Conservation (phyloP, 1,140 invertebrate genomes). For the Batillaria attramentaria region DNA sequence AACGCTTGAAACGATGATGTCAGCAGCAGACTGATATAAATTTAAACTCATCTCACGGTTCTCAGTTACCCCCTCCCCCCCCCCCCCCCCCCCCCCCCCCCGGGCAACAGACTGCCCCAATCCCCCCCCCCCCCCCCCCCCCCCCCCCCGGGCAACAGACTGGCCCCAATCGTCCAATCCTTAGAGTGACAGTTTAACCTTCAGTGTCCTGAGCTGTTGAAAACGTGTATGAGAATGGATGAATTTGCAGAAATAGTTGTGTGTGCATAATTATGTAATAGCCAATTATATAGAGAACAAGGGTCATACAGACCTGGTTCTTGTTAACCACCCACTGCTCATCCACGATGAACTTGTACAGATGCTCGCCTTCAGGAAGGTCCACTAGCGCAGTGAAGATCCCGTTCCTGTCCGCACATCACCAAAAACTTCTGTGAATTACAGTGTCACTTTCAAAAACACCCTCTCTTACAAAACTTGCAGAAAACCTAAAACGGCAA, state of each 20-base stretch:
- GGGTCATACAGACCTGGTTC: constrained; percentile 58
- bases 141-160: too few relatives aligned
- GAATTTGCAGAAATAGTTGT: too few relatives aligned
- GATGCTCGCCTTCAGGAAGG: constrained; percentile 56
- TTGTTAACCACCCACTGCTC: constrained; percentile 59
- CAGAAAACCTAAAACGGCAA: neutral
- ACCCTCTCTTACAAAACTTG: neutral
- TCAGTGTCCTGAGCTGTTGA: too few relatives aligned
- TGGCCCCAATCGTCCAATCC: too few relatives aligned
- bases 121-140: too few relatives aligned
- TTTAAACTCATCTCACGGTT: too few relatives aligned
- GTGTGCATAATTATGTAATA: neutral
- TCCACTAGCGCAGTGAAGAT: constrained; percentile 49
- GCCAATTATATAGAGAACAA: neutral
- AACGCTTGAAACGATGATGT: too few relatives aligned
- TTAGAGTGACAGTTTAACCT: too few relatives aligned
- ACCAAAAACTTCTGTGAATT: neutral
- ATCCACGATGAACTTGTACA: constrained; percentile 61
- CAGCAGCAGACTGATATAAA: too few relatives aligned
- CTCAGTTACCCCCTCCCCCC: too few relatives aligned
- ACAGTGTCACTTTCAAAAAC: neutral
- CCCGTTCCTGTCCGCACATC: constrained; percentile 44
- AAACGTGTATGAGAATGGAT: neutral
- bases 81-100: too few relatives aligned
- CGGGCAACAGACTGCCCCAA: too few relatives aligned